Conservation (phyloP, 2,113 vertebrate genomes). For the Epinephelus fuscoguttatus region DNA sequence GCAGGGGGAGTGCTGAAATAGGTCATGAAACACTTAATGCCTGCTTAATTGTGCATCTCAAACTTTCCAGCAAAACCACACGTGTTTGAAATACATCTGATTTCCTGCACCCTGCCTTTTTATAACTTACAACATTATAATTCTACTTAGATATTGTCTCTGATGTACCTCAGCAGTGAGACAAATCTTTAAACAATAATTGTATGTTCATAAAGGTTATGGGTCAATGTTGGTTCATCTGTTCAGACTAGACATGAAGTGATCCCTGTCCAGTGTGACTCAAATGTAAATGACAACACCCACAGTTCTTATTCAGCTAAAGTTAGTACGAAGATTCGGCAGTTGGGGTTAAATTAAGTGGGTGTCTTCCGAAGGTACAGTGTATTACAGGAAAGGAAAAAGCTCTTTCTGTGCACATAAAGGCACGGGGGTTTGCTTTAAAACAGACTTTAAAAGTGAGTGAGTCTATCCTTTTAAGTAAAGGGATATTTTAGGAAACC, state of each 20-base stretch:
- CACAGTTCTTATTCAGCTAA: neutral
- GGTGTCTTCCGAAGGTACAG: neutral
- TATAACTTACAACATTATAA: neutral
- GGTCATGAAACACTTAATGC: conserved; percentile 62
- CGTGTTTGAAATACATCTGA: neutral
- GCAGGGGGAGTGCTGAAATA: conserved; percentile 51
- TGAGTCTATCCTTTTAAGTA: neutral
- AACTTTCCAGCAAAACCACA: conserved; percentile 65
- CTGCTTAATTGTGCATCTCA: conserved; percentile 6
- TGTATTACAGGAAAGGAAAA: neutral
- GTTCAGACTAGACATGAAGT: neutral
- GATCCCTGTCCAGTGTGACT: neutral
- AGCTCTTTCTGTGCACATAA: too few relatives aligned
- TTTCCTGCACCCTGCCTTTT: conserved; percentile 15
- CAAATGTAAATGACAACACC: neutral
- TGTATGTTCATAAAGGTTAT: neutral
- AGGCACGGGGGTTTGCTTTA: neutral
- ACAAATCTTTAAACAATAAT: neutral
- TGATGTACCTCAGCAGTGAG: neutral
- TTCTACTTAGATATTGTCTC: neutral
- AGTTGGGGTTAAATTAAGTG: neutral
- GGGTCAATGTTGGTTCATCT: neutral
- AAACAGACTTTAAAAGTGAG: neutral
- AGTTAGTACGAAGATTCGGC: neutral
- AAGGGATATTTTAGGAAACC: conserved; percentile 12